Evolutionary conservation across 2,797 vertebrate genomes (phyloP).

Genomic region (Fistularia commersonii): DNA sequence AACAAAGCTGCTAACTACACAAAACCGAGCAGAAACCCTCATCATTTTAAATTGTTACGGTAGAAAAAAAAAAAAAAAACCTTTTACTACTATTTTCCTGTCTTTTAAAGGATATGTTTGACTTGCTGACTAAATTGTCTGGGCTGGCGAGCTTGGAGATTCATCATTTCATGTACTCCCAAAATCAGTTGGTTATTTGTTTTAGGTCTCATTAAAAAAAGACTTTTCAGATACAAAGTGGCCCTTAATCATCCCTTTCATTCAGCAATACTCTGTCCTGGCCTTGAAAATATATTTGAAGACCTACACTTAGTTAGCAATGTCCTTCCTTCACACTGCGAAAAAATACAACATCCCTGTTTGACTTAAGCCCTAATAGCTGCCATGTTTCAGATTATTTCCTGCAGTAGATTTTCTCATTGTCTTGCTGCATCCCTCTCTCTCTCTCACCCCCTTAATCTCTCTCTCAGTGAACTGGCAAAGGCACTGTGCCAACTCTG

Average conservation of each 20-base stretch:
- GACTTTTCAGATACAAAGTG: no score
- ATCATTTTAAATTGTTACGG: not conserved
- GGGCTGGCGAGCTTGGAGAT: no score
- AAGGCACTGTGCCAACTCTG: constrained; percentile 32
- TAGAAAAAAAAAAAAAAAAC: no score
- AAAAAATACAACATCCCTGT: not conserved
- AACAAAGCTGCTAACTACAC: constrained; percentile 2
- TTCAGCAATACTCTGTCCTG: no score
- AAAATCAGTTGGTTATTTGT: no score
- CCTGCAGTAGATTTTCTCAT: not conserved
- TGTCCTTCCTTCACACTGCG: not conserved
- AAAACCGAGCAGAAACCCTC: not conserved
- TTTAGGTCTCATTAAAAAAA: no score
- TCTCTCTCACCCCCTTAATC: constrained; percentile 23
- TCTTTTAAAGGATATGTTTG: no score
- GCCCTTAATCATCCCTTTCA: no score
- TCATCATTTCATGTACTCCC: no score
- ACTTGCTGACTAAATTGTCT: not conserved
- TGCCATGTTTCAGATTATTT: constrained; percentile 10
- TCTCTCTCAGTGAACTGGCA: constrained; percentile 29
- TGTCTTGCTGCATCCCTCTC: constrained; percentile 4
- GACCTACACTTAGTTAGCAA: no score
- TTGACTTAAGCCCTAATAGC: not conserved
- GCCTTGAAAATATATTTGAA: no score
- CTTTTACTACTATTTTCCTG: constrained; percentile 3